A percentile compares a stretch with the other conserved stretches of the same genome.
phyloP scores from a whole-genome alignment of 2,888 invertebrate genomes.

The Nephrotoma guestfalica region DNA sequence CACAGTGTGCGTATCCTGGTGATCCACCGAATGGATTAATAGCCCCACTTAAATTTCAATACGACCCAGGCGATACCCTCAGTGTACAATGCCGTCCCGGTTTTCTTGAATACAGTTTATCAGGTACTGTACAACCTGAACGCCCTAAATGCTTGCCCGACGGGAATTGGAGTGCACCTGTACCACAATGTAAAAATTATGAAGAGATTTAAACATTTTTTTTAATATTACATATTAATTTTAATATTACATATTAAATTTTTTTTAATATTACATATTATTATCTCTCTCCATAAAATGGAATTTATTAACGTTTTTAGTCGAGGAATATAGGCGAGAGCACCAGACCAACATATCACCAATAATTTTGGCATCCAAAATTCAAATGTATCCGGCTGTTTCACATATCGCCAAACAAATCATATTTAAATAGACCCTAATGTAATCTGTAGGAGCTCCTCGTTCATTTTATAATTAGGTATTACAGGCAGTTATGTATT shows the following conservation, averaged over 20 bases:
- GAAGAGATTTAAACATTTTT: conserved; percentile 37
- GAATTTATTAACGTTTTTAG: neutral
- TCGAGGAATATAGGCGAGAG: neutral
- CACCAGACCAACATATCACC: neutral
- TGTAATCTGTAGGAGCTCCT: neutral
- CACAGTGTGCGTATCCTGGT: conserved; percentile 55
- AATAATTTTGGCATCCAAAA: neutral
- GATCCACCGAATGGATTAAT: conserved; percentile 56
- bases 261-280: neutral
- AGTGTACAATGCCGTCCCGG: conserved; percentile 54
- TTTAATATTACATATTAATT: neutral
- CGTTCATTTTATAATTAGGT: neutral
- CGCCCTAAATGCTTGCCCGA: conserved; percentile 48
- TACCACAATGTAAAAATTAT: conserved; percentile 53
- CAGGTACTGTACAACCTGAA: conserved; percentile 35
- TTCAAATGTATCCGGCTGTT: neutral
- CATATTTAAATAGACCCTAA: neutral
- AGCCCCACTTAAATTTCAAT: conserved; percentile 55
- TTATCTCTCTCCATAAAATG: neutral
- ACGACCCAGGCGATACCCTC: conserved; percentile 56
- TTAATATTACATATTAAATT: neutral
- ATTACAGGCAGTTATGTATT: neutral
- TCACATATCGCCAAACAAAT: neutral
- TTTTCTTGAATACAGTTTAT: conserved; percentile 35
- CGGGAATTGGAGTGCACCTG: conserved; percentile 51